A percentile compares a stretch with the other conserved stretches of the same genome.
phyloP scores from a whole-genome alignment of 2,113 vertebrate species.

The Choloepus hoffmanni region DNA sequence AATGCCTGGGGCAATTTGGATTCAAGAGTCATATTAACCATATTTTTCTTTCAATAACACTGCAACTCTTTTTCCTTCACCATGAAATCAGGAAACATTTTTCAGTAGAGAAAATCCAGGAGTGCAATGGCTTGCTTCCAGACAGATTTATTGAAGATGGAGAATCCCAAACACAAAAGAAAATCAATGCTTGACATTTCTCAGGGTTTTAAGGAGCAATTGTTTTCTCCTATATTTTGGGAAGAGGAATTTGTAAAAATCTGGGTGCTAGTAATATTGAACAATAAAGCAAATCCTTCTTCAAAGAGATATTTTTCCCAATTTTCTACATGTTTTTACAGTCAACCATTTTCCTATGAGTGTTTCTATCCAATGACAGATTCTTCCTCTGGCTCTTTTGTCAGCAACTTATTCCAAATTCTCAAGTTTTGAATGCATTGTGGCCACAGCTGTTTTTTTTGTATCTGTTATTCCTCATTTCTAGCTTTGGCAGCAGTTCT shows the following conservation, averaged over 20 bases:
- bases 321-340: conserved; percentile 35
- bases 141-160: conserved; percentile 62
- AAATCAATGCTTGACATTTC: conserved; percentile 62
- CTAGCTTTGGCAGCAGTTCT: conserved; percentile 31
- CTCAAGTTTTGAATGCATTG: not conserved
- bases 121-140: conserved; percentile 8
- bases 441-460: not conserved
- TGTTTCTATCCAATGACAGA: not conserved
- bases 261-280: not conserved
- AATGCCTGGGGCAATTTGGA: conserved; percentile 27
- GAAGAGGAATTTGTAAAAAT: conserved; percentile 36
- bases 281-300: not conserved
- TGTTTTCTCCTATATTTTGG: conserved; percentile 7
- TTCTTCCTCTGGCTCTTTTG: not conserved
- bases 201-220: conserved; percentile 8
- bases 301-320: not conserved
- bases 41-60: conserved; percentile 31
- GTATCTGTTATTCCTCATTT: not conserved
- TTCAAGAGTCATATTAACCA: conserved; percentile 17
- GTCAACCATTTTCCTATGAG: not conserved
- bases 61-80: not conserved
- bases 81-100: conserved; percentile 48
- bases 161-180: conserved; percentile 52
- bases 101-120: conserved; percentile 69
- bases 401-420: conserved; percentile 51